A percentile compares a stretch with the other conserved stretches of the same genome.
Evolutionary conservation across 2,113 vertebrate genomes (phyloP).

Genomic region (Telmatochromis brichardi): DNA sequence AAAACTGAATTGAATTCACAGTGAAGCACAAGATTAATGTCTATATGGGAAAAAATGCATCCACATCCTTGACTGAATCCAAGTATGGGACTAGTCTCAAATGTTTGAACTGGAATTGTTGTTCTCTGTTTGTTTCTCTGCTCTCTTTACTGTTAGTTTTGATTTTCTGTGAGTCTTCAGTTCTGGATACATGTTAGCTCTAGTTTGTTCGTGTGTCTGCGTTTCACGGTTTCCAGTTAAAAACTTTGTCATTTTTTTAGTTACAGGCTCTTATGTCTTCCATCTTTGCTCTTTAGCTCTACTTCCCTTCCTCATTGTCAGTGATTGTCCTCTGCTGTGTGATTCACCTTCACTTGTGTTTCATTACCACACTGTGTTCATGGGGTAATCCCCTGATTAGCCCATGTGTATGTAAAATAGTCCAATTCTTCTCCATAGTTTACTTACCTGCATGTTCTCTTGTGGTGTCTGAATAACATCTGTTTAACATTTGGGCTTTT

Average conservation of each 20-base stretch:
- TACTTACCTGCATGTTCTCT: neutral
- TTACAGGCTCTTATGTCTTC: neutral
- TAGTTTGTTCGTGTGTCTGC: neutral
- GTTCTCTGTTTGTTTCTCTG: neutral
- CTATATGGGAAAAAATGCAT: neutral
- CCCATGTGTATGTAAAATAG: neutral
- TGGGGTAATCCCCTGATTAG: neutral
- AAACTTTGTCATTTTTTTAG: neutral
- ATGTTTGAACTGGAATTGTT: neutral
- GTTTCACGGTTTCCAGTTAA: fast-evolving
- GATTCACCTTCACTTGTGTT: neutral
- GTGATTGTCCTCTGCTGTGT: neutral
- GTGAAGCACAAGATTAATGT: neutral
- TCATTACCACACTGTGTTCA: neutral
- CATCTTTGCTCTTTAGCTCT: neutral
- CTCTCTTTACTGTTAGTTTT: neutral
- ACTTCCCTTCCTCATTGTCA: neutral
- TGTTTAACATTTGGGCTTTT: neutral
- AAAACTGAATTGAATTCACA: neutral
- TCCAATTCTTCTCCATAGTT: neutral
- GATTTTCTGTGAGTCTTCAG: neutral
- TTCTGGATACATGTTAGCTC: neutral
- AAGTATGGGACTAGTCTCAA: neutral
- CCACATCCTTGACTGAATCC: neutral
- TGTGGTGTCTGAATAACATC: neutral